Evolutionary conservation across 2,888 invertebrate species (phyloP), one percentile per base, ranked within the genome.

Genomic region (Quadroppia sp.): DNA sequence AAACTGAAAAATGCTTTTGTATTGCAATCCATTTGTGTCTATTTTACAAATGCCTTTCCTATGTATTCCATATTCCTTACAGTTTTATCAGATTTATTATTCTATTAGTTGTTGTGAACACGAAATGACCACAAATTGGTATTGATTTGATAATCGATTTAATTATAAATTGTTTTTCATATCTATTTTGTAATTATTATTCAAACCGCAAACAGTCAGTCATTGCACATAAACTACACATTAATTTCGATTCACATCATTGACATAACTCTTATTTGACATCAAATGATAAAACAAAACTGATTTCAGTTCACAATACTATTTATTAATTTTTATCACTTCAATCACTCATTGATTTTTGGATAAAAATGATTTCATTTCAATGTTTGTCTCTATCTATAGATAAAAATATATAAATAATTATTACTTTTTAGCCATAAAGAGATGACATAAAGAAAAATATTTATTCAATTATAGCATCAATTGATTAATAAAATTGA

Each of bases 141-240:
- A 50, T 50, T 20, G 20, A 50, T 50, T 20, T 20, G 50, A 50
- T 50, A n/a, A 50, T 50, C 50, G 50, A 50, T 50, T 50, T n/a
- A 50, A 50, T 50, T 50, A 50, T 15, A 7, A n/a, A 50, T 50
- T n/a, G n/a, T n/a, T 50, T n/a, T 50, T 20, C 20, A 50, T 3
- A 20, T 15, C 50, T 17, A 20, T 45, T 45, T 13, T 45, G 15
- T 45, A n/a, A n/a, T n/a, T 45, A 45, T 20, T 50, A 50, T 50
- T 50, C 20, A 50, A 50, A 50, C 20, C 3, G n/a, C 50, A 50
- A 20, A 17, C 50, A 50, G 6, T 50, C 20, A 50, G 50, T 50
- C 50, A 50, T 50, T 20, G n/a, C 20, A 15, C 15, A 17, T 45
- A 20, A 50, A 50, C n/a, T n/a, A 50, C 50, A 50, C 15, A n/a